Base-by-base conservation (phyloP, 1,140 invertebrate genomes). In the Eubasilissa regina region DNA sequence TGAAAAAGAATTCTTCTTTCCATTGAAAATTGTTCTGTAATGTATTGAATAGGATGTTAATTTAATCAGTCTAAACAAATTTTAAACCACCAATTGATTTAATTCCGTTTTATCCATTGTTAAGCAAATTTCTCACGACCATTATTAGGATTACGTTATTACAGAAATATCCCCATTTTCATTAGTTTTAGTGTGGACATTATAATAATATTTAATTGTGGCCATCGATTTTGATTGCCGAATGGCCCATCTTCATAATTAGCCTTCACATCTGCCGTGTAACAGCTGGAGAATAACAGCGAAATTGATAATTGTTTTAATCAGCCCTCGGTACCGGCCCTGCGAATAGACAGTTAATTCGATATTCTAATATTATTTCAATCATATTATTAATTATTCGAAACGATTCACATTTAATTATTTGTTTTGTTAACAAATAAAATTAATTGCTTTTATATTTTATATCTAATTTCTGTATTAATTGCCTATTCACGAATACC, bases 221-320 rank as follows among this genome's bases (percentile, higher is more conserved):
- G 12, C 9, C 35, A 64, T 64, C 35, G 60, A 64, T 64, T 64
- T 64, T 43, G 60, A 64, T 12, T 43, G 35, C 13, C 25, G 35
- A 64, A 58, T 21, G 17, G 17, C 13, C 21, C 17, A 58, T 25
- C 60, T 64, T 15, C 35, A 6, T 25, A 21, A 64, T 64, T 64
- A 25, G 60, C 60, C 25, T 12, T n/a, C 48, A 64, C 60, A 25
- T 19, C 60, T 64, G 12, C n/a, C n/a, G n/a, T 10, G 60, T 6
- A 64, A 43, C 60, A 64, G 60, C 35, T 58, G 55, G 13, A 58
- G 15, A 58, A 58, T 58, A 58, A 64, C 35, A 21, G 60, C 19
- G n/a, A 64, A 25, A 64, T 64, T 9, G 25, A 11, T 64, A 64
- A 25, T 64, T 44, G 15, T 15, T 21, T 13, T 64, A 25, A 25